Evolutionary conservation across 1,140 invertebrate genomes (phyloP).

Genomic region (Papilio glaucus): DNA sequence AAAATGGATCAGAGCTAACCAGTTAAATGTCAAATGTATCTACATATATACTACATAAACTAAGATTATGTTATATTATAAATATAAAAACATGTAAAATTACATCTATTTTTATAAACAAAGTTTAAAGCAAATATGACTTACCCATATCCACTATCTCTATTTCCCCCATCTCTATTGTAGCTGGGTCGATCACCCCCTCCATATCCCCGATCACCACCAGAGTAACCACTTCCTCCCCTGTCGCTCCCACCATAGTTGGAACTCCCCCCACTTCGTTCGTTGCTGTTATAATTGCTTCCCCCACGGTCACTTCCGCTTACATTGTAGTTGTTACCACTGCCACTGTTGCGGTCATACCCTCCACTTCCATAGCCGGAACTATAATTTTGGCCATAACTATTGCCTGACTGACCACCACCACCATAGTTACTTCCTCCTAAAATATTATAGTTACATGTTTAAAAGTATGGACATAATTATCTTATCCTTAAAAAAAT

Average conservation of each 20-base stretch:
- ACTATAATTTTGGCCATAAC: constrained; percentile 53
- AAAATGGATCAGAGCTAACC: too few species aligned
- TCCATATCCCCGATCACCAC: constrained; percentile 72
- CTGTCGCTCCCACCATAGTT: constrained; percentile 76
- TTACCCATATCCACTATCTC: constrained; percentile 78
- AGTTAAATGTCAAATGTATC: neutral
- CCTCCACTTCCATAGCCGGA: constrained; percentile 55
- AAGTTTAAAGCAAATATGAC: constrained; percentile 45
- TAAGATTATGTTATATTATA: neutral
- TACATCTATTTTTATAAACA: neutral
- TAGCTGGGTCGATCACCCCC: constrained; percentile 79
- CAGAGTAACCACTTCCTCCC: constrained; percentile 60
- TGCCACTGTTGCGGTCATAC: constrained; percentile 58
- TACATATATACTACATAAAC: neutral
- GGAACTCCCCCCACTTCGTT: constrained; percentile 63
- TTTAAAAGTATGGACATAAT: neutral
- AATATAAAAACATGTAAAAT: neutral
- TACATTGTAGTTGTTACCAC: constrained; percentile 57
- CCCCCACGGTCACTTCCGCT: constrained; percentile 65
- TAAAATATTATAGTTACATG: constrained; percentile 37
- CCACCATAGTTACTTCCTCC: constrained; percentile 59
- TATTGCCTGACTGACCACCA: constrained; percentile 57
- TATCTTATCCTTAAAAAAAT: too few species aligned
- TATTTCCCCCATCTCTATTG: constrained; percentile 79
- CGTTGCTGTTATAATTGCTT: constrained; percentile 54